Base-by-base conservation (phyloP, 2,888 invertebrate species). In the Athripsodes cinereus region DNA sequence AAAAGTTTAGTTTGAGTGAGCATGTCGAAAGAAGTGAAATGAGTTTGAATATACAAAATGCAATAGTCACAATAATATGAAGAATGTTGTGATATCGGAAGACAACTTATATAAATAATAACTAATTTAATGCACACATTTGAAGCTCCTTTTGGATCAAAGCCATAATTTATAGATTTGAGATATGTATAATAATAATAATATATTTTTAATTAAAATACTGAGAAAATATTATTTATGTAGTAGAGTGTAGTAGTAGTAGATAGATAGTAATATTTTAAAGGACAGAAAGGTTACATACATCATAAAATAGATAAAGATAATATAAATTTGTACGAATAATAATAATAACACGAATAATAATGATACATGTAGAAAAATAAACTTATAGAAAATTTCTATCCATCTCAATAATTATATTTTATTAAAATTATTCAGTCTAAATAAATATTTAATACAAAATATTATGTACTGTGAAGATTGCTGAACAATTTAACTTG, bases 51-150 rank as follows among this genome's bases (percentile, higher is more conserved):
- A n/a, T n/a, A n/a, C n/a, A n/a, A n/a, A n/a, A n/a, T n/a, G n/a
- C n/a, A n/a, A n/a, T n/a, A 31, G 11, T 31, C 6, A 31, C 6
- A 11, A 31, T 31, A 31, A 31, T 8, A 31, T 31, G 11, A 31
- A 31, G 11, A 11, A 11, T 8, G 11, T 31, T 8, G 6, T 6
- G 11, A 40, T n/a, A 8, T 40, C 3, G 40, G 40, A 40, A 40
- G 40, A 40, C 40, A 40, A 40, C 40, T 40, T 40, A 40, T n/a
- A n/a, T 31, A 40, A 40, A 40, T 40, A n/a, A 40, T n/a, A n/a
- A 40, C 8, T 40, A 40, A 40, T 40, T 40, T 40, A 40, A 40
- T 40, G 40, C 40, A 40, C 40, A 40, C 40, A 40, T n/a, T n/a
- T 5, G 13, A 40, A 40, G 40, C 40, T 40, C 40, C 40, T 40